These are phyloP conservation scores for Pomacea canaliculata DNA, from an alignment of 2,888 invertebrate genomes.

Conservation along the genomic window DNA sequence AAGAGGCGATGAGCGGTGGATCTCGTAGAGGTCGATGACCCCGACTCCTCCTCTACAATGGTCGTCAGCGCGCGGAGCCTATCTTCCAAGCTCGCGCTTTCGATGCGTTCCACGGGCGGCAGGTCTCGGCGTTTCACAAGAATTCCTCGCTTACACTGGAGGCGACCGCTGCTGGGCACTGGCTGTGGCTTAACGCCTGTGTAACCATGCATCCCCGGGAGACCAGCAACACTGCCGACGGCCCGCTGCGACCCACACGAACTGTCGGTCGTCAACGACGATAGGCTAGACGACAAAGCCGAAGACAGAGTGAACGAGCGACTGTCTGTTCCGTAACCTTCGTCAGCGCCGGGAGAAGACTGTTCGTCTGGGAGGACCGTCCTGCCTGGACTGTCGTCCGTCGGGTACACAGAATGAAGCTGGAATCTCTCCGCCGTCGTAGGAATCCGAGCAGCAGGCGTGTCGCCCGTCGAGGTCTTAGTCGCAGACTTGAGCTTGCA, in stretches of 20 bases:
- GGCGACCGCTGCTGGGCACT: constrained; percentile 25
- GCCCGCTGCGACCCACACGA: constrained; percentile 24
- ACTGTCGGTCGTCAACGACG: constrained; percentile 42
- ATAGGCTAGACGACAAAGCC: constrained; percentile 53
- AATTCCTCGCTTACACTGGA: constrained; percentile 20
- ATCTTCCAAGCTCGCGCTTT: constrained; percentile 44
- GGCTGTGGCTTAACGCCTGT: constrained; percentile 13
- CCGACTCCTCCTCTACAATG: constrained; percentile 54
- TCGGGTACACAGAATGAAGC: background rate
- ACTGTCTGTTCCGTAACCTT: constrained; percentile 58
- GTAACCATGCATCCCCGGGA: background rate
- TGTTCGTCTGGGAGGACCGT: constrained; percentile 1
- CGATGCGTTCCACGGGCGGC: constrained; percentile 13
- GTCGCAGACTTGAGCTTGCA: constrained; percentile 13
- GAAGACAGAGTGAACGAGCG: constrained; percentile 57
- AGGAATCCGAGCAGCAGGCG: background rate
- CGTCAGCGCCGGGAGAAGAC: constrained; percentile 39
- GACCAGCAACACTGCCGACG: background rate
- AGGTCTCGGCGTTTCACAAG: constrained; percentile 23
- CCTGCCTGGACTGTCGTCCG: constrained; percentile 34
- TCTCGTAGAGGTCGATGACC: too few relatives aligned
- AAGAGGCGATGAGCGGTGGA: too few relatives aligned
- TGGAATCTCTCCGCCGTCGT: background rate
- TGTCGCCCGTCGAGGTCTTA: constrained; percentile 1
- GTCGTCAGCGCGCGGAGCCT: constrained; percentile 53